These are phyloP conservation scores for Hexactinellida sp. DNA, from an alignment of 37 sponge, comb jelly and placozoan genomes.

Conservation along the genomic window DNA sequence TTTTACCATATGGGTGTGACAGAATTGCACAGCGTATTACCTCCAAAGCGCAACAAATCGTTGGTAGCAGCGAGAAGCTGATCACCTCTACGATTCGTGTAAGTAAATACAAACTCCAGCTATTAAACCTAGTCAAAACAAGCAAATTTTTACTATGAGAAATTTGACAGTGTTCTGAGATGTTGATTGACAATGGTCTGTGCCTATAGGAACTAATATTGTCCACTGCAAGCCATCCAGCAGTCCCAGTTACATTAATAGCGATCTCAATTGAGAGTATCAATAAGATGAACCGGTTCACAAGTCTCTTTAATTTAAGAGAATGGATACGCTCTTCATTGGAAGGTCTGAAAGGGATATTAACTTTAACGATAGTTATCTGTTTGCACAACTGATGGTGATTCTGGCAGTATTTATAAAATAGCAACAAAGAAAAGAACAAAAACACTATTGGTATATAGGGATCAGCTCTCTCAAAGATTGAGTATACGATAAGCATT, in stretches of 20 bases:
- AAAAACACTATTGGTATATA: neutral
- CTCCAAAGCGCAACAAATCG: neutral
- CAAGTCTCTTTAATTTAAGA: neutral
- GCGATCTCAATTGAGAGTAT: neutral
- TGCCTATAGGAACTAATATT: neutral
- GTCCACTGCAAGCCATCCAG: neutral
- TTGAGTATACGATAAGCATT: no score
- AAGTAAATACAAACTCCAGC: neutral
- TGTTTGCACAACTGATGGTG: neutral
- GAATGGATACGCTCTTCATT: neutral
- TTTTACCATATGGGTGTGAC: neutral
- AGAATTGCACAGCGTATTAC: neutral
- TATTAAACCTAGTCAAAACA: neutral
- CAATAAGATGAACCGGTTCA: neutral
- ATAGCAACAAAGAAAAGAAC: neutral
- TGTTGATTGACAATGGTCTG: neutral
- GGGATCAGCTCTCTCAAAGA: neutral
- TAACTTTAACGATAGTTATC: neutral
- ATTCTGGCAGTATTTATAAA: neutral
- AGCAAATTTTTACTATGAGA: neutral
- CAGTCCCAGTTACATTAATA: neutral
- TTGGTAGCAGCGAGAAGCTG: neutral
- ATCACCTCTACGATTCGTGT: neutral
- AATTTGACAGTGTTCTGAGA: neutral
- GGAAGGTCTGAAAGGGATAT: neutral